These are phyloP conservation scores for Condylostylus longicornis DNA, from an alignment of 1,140 invertebrate species.

Conservation along the genomic window DNA sequence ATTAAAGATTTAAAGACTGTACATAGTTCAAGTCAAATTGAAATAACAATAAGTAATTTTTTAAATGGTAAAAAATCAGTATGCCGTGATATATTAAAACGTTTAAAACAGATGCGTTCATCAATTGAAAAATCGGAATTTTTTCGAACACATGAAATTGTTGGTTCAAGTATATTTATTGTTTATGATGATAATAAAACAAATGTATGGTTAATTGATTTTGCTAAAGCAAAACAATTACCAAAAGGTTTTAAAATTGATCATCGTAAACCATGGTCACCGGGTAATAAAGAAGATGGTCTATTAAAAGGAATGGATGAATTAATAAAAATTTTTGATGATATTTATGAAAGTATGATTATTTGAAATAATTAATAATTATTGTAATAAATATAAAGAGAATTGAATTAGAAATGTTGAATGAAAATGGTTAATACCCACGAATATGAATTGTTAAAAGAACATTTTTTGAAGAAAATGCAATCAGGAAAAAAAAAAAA, in stretches of 20 bases:
- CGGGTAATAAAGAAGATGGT: constrained; percentile 91
- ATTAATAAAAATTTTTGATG: constrained; percentile 41
- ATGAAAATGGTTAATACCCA: too few relatives aligned
- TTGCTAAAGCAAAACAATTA: constrained; percentile 74
- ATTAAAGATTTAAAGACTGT: constrained; percentile 64
- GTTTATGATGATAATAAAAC: constrained; percentile 77
- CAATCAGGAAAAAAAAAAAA: too few relatives aligned
- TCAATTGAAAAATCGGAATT: constrained; percentile 74
- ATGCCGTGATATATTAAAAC: constrained; percentile 50
- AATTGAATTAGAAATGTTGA: too few relatives aligned
- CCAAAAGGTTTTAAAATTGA: constrained; percentile 53
- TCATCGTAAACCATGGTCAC: constrained; percentile 63
- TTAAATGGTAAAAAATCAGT: constrained; percentile 49
- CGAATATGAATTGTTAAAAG: too few relatives aligned
- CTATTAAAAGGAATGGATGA: constrained; percentile 82
- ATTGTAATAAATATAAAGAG: too few relatives aligned
- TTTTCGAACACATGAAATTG: constrained; percentile 81
- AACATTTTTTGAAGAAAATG: too few relatives aligned
- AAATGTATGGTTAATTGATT: constrained; percentile 91
- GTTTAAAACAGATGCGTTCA: constrained; percentile 59
- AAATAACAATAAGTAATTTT: constrained; percentile 64
- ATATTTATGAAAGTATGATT: constrained; percentile 14
- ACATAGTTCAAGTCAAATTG: constrained; percentile 59
- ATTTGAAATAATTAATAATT: too few relatives aligned
- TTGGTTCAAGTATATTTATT: constrained; percentile 88